Percentiles rank a stretch among this genome's conserved stretches.
phyloP scores from a whole-genome alignment of 2,888 invertebrate genomes.

The Metacarcinus magister region DNA sequence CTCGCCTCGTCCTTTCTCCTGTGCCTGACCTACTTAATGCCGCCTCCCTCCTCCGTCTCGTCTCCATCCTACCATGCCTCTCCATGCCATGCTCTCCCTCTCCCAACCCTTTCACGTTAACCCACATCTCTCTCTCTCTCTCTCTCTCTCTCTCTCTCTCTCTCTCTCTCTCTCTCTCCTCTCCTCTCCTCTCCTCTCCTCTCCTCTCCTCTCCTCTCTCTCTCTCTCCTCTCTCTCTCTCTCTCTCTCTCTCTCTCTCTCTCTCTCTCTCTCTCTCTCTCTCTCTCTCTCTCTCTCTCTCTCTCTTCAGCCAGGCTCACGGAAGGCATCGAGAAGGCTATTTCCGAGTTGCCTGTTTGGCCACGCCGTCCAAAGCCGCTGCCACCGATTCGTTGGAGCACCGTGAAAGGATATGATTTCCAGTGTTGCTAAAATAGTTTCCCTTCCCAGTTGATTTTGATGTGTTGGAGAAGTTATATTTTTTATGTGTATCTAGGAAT shows the following conservation, averaged over 20 bases:
- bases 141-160: neutral
- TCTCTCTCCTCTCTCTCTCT: constrained; percentile 52
- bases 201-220: neutral
- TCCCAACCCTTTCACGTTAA: neutral
- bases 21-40: neutral
- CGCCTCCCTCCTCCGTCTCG: neutral
- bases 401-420: neutral
- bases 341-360: neutral
- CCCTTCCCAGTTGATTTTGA: neutral
- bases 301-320: no score
- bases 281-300: constrained; percentile 3
- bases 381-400: neutral
- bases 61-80: neutral
- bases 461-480: neutral
- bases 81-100: neutral
- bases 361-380: neutral
- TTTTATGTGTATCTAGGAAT: neutral
- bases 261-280: constrained; percentile 48
- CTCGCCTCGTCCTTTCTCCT: neutral
- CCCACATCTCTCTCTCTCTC: neutral
- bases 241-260: constrained; percentile 45
- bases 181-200: neutral
- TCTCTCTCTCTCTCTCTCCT: neutral
- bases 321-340: neutral
- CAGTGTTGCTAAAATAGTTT: neutral